Percentiles rank a stretch among this genome's conserved stretches.
These are phyloP conservation scores for Lagopus muta DNA, from an alignment of 2,113 vertebrate genomes.

Conservation along the genomic window DNA sequence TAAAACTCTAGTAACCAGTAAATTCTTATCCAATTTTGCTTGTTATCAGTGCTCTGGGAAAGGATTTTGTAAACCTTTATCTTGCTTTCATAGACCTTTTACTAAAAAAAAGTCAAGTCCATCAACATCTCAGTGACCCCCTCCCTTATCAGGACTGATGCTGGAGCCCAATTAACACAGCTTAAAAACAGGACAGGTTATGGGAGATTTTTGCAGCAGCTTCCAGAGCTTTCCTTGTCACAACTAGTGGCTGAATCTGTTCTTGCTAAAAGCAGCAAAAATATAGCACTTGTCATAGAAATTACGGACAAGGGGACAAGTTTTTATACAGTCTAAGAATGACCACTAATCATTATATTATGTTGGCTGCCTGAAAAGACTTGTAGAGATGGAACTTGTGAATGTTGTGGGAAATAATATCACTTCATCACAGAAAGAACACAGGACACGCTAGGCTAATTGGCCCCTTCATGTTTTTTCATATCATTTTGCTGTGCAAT, in stretches of 20 bases:
- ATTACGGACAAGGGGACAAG: background rate
- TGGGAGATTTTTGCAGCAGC: background rate
- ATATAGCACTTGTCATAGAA: background rate
- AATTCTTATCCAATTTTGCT: background rate
- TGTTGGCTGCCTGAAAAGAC: background rate
- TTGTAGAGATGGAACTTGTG: background rate
- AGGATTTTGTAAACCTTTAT: background rate
- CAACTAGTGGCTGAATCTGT: background rate
- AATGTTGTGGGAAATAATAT: background rate
- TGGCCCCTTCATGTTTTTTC: background rate
- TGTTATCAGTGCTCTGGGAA: background rate
- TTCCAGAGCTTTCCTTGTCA: background rate
- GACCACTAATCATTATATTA: background rate
- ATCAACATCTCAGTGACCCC: background rate
- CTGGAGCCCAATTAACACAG: background rate
- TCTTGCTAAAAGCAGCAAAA: background rate
- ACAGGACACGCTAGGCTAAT: background rate
- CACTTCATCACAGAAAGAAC: fast-evolving
- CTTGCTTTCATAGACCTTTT: background rate
- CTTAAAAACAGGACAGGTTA: background rate
- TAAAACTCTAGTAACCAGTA: background rate
- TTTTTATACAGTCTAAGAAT: background rate
- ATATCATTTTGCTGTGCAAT: background rate
- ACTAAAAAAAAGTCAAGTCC: background rate
- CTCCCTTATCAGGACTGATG: background rate